Conservation (phyloP, 2,888 invertebrate species). For the Achlya flavicornis region DNA sequence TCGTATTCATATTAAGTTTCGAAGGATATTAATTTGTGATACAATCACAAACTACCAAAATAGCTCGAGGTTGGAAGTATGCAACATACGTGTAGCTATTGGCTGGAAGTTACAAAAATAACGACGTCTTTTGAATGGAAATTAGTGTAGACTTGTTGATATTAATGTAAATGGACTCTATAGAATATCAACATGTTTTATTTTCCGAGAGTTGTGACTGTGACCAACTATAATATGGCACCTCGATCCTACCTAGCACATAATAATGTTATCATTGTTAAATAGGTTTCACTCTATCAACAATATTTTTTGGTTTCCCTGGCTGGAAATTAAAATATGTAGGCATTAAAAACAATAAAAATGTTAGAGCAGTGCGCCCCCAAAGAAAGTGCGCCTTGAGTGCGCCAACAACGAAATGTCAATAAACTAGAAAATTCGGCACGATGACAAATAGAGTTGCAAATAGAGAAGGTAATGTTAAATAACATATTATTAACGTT, state of each 20-base stretch:
- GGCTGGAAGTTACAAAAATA: conserved; percentile 64
- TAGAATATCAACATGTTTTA: no score
- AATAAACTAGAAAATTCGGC: conserved; percentile 19
- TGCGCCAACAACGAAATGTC: background rate
- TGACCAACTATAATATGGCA: no score
- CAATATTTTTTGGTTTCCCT: background rate
- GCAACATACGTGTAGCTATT: conserved; percentile 55
- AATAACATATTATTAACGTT: conserved; percentile 19
- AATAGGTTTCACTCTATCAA: no score
- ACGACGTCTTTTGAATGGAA: conserved; percentile 43
- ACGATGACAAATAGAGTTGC: conserved; percentile 64
- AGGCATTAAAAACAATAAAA: background rate
- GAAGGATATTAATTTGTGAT: conserved; percentile 40
- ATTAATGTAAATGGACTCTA: no score
- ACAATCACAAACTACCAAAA: conserved; percentile 61
- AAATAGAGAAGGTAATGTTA: conserved; percentile 50
- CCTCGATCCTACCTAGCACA: no score
- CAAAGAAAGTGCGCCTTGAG: no score
- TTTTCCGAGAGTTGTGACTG: no score
- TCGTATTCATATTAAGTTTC: no score
- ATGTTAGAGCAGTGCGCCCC: background rate
- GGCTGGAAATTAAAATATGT: background rate
- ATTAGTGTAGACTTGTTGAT: background rate
- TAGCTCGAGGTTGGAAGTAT: conserved; percentile 57
- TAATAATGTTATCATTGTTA: conserved; percentile 3